Conservation (phyloP, 2,797 vertebrate genomes). For the Silurus lanzhouensis region DNA sequence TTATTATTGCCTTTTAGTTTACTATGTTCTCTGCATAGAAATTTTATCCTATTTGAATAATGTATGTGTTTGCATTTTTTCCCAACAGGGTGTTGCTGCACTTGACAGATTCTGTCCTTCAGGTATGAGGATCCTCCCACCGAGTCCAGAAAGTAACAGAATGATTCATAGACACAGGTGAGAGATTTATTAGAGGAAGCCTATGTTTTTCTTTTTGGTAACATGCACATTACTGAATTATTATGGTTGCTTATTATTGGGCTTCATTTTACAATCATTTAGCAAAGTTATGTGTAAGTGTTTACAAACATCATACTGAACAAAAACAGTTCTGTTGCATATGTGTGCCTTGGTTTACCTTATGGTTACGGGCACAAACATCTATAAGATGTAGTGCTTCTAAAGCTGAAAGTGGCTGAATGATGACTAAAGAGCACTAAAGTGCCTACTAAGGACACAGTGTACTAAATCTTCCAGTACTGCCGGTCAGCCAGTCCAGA, state of each 20-base stretch:
- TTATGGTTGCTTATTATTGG: not conserved
- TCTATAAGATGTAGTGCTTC: not conserved
- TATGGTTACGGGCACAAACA: not conserved
- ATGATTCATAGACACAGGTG: conserved; percentile 95
- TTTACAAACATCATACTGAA: not conserved
- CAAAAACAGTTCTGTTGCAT: not conserved
- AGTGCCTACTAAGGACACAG: not conserved
- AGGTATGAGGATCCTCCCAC: conserved; percentile 83
- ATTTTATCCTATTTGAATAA: not conserved
- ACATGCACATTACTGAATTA: not conserved
- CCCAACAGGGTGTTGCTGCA: conserved; percentile 86
- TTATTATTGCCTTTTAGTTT: not conserved
- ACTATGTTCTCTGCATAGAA: not conserved
- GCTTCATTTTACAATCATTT: not conserved
- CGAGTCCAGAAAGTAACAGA: conserved; percentile 93
- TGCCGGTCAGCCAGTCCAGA: not conserved
- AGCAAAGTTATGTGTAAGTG: not conserved
- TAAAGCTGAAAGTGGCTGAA: not conserved
- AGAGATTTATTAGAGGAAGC: not conserved
- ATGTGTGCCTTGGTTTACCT: not conserved
- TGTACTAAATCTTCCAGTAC: not conserved
- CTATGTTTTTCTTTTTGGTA: not conserved
- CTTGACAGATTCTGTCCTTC: conserved; percentile 88
- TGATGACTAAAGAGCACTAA: not conserved
- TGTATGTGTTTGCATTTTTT: conserved; percentile 56